phyloP scores from a whole-genome alignment of 2,113 vertebrate genomes.

The Helogale parvula region DNA sequence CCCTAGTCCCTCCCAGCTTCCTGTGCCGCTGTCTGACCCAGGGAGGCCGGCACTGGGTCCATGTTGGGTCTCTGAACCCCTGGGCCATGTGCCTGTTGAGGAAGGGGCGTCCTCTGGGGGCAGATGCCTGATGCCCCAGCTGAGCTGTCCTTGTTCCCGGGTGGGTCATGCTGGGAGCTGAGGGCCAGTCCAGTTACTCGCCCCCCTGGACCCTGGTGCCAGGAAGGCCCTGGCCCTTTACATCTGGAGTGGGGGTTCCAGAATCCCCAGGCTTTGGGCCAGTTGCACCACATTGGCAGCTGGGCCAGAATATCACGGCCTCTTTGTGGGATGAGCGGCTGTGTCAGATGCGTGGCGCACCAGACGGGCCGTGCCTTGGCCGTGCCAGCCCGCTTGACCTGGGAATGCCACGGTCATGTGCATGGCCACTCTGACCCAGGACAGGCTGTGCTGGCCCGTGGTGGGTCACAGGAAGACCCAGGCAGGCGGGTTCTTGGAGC shows the following conservation, averaged over 20 bases:
- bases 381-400: neutral
- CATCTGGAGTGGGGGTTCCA: no score
- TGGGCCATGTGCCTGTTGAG: neutral
- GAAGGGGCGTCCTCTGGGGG: neutral
- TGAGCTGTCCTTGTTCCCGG: neutral
- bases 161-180: neutral
- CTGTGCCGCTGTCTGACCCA: neutral
- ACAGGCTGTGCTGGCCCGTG: accelerated
- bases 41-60: neutral
- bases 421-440: neutral
- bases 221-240: neutral
- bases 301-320: neutral
- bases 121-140: neutral
- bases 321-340: neutral
- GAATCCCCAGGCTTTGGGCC: neutral
- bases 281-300: accelerated
- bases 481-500: neutral
- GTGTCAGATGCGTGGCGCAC: neutral
- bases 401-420: neutral
- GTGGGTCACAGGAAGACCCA: neutral
- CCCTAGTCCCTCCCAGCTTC: neutral
- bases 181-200: neutral
- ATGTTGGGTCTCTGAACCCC: no score
- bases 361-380: neutral
- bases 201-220: neutral